Evolutionary conservation across 2,797 vertebrate species (phyloP).

Genomic region (Characodon lateralis): DNA sequence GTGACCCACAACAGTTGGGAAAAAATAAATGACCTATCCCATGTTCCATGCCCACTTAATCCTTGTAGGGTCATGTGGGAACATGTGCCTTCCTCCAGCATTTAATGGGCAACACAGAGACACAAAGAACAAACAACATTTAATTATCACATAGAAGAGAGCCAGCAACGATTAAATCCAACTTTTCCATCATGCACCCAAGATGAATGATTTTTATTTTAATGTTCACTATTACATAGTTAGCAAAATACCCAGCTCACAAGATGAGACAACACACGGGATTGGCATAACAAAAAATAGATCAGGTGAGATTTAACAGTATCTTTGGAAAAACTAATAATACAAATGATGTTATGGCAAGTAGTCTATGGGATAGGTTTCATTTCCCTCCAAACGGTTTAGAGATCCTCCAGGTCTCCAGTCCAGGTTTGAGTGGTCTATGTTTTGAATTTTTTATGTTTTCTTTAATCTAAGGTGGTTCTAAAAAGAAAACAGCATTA

Average conservation of each 20-base stretch:
- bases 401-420: too few relatives aligned
- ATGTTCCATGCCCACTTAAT: neutral
- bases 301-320: neutral
- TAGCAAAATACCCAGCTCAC: too few relatives aligned
- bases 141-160: neutral
- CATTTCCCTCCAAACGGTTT: too few relatives aligned
- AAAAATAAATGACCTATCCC: neutral
- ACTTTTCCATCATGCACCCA: neutral
- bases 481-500: too few relatives aligned
- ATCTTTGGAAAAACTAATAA: neutral
- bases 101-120: neutral
- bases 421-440: too few relatives aligned
- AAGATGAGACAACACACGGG: too few relatives aligned
- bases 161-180: neutral
- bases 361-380: too few relatives aligned
- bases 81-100: neutral
- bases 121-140: neutral
- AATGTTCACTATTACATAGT: too few relatives aligned
- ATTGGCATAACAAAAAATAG: too few relatives aligned
- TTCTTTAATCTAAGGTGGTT: too few relatives aligned
- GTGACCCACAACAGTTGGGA: neutral
- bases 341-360: neutral
- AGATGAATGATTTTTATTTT: neutral
- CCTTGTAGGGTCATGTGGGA: neutral
- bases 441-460: too few relatives aligned